Evolutionary conservation across 1,140 invertebrate species (phyloP).

Genomic region (Charaxes varanes): DNA sequence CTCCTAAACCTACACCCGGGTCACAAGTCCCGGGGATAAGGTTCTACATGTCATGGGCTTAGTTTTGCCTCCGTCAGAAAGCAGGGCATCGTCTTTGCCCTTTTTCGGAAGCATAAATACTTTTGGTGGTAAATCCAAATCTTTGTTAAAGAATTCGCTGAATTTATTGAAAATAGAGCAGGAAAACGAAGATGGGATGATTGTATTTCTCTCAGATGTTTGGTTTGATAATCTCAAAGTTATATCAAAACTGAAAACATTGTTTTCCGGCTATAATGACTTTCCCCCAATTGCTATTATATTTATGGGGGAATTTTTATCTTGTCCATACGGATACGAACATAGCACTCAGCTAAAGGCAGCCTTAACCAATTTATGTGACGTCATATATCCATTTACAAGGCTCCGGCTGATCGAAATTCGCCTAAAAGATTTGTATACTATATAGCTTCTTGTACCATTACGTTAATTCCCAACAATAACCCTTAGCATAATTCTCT

Average conservation of each 20-base stretch:
- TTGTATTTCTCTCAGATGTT: slow-evolving; percentile 95
- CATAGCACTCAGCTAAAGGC: slow-evolving; percentile 78
- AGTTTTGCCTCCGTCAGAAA: slow-evolving; percentile 92
- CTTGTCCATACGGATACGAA: slow-evolving; percentile 78
- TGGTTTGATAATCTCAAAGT: slow-evolving; percentile 91
- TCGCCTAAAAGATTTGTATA: too few relatives aligned
- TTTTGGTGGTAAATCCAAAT: slow-evolving; percentile 87
- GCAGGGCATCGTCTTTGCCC: slow-evolving; percentile 64
- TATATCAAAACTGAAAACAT: slow-evolving; percentile 86
- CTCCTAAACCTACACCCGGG: too few relatives aligned
- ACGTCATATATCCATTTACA: slow-evolving; percentile 82
- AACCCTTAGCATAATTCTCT: too few relatives aligned
- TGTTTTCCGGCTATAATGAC: slow-evolving; percentile 91
- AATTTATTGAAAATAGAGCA: slow-evolving; percentile 82
- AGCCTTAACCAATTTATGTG: slow-evolving; percentile 84
- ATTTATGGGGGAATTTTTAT: slow-evolving; percentile 94
- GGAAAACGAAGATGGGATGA: slow-evolving; percentile 84
- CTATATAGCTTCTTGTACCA: too few relatives aligned
- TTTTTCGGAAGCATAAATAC: slow-evolving; percentile 91
- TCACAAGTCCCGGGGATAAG: too few relatives aligned
- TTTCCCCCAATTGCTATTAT: slow-evolving; percentile 93
- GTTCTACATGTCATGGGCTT: slow-evolving; percentile 89
- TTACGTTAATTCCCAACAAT: too few relatives aligned
- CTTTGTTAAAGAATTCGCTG: slow-evolving; percentile 82
- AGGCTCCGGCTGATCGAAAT: too few relatives aligned